Percentiles rank a stretch among this genome's conserved stretches.
Conservation (phyloP, 1,140 invertebrate genomes). For the Drosophila sucinea region DNA sequence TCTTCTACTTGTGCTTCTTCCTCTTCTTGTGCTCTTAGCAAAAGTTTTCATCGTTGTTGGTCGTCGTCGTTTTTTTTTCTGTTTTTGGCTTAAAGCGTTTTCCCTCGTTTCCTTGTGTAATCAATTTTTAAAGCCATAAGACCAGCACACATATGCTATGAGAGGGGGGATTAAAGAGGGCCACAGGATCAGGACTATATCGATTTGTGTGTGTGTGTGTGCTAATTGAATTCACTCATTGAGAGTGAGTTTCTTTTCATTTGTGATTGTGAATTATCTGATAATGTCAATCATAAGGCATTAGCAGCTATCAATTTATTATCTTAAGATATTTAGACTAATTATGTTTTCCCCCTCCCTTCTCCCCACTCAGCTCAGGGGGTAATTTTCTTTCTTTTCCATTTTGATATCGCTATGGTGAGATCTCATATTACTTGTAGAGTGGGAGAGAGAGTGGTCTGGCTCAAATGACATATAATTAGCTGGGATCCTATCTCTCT, state of each 20-base stretch:
- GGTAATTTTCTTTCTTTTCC: background rate
- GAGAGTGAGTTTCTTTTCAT: background rate
- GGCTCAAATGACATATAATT: slow-evolving; percentile 27
- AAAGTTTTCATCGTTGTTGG: slow-evolving; percentile 34
- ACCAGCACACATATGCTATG: slow-evolving; percentile 12
- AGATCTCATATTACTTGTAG: slow-evolving; percentile 12
- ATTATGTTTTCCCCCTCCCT: background rate
- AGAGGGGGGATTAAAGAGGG: background rate
- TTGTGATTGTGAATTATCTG: background rate
- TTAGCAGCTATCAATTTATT: slow-evolving; percentile 55
- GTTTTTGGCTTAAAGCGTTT: slow-evolving; percentile 9
- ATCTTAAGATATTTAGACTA: background rate
- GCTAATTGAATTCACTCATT: background rate
- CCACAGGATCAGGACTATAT: background rate
- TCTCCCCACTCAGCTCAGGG: too few species aligned
- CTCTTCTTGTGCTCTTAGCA: slow-evolving; percentile 27
- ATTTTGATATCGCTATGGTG: background rate
- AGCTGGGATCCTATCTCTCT: slow-evolving; percentile 12
- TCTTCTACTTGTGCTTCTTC: background rate
- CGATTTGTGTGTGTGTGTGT: background rate
- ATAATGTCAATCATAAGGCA: slow-evolving; percentile 30
- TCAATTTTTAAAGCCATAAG: slow-evolving; percentile 11
- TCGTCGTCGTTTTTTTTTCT: too few species aligned
- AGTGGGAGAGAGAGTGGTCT: too few species aligned
- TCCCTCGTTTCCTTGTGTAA: slow-evolving; percentile 3